These are phyloP conservation scores for Pangasius sanitwongsei DNA, from an alignment of 2,797 vertebrate species.

Conservation along the genomic window DNA sequence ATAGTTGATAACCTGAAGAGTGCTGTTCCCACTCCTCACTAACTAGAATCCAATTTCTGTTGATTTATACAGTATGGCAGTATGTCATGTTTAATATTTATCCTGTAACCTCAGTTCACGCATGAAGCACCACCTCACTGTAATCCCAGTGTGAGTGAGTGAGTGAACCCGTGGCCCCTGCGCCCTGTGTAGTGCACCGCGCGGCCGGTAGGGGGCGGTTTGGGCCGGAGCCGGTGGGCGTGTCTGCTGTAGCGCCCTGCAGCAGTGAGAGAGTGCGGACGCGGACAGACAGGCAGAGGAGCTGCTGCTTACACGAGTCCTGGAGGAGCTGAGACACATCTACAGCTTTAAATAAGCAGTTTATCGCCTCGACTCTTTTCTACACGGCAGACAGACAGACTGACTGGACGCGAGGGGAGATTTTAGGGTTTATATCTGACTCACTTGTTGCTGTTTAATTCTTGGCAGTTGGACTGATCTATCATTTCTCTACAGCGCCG, in stretches of 20 bases:
- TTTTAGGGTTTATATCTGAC: neutral
- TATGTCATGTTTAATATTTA: too few species aligned
- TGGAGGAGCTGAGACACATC: neutral
- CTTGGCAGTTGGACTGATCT: neutral
- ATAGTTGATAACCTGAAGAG: neutral
- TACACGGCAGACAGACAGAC: neutral
- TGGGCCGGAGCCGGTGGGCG: constrained; percentile 44
- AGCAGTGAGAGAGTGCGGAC: neutral
- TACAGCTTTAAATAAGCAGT: neutral
- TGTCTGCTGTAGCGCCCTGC: constrained; percentile 36
- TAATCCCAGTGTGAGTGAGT: neutral
- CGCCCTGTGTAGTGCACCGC: neutral
- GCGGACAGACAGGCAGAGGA: neutral
- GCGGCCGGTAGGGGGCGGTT: neutral
- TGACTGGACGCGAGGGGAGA: neutral
- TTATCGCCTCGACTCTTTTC: neutral
- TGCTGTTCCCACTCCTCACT: neutral
- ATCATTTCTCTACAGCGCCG: neutral
- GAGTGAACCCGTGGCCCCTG: neutral
- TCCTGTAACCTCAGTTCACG: neutral
- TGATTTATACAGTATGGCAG: neutral
- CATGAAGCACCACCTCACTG: neutral
- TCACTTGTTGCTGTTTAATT: neutral
- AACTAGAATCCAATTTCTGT: neutral
- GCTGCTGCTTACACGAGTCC: neutral